Percentiles rank a stretch among this genome's conserved stretches.
These are phyloP conservation scores for Nixonia krombeini DNA, from an alignment of 1,140 invertebrate species.

Conservation along the genomic window DNA sequence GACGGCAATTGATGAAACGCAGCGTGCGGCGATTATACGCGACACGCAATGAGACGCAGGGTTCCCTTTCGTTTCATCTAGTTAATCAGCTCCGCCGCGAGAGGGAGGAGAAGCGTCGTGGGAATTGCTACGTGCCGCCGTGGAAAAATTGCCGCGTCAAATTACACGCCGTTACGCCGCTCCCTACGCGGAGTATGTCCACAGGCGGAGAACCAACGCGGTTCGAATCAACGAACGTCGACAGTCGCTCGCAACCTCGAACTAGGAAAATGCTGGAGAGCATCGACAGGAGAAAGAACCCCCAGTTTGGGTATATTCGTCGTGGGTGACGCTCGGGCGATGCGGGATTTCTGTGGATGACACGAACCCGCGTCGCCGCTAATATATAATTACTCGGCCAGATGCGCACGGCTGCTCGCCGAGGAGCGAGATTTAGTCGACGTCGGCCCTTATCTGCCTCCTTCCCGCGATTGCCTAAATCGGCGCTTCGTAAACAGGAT, in stretches of 20 bases:
- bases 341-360: no score
- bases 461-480: constrained; percentile 44
- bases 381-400: constrained; percentile 39
- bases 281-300: no score
- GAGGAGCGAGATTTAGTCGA: constrained; percentile 28
- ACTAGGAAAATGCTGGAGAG: no score
- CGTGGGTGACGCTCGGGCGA: no score
- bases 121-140: not conserved
- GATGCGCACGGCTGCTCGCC: no score
- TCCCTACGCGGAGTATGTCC: no score
- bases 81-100: not conserved
- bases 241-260: no score
- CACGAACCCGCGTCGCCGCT: constrained; percentile 11
- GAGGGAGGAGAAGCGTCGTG: not conserved
- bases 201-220: no score
- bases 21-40: not conserved
- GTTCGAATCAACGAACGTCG: no score
- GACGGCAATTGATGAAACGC: not conserved
- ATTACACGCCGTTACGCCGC: no score
- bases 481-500: constrained; percentile 39
- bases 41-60: not conserved
- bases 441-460: constrained; percentile 37
- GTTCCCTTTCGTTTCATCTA: not conserved
- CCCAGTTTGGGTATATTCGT: no score
- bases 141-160: no score